Evolutionary conservation across 2,888 invertebrate genomes (phyloP).

Genomic region (Xestia rhomboidea): DNA sequence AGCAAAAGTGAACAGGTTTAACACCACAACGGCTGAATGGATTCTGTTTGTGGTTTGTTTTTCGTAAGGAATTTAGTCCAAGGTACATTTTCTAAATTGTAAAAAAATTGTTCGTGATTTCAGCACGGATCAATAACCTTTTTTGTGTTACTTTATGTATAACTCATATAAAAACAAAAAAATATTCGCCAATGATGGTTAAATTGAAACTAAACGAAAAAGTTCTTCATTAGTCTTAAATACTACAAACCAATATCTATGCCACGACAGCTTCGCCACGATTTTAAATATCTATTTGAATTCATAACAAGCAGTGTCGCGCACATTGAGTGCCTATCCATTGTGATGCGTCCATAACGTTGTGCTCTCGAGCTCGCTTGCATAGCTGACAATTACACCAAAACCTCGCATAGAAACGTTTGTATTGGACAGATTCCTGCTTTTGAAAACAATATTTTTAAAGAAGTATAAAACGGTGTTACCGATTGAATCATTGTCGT

Average conservation of each 20-base stretch:
- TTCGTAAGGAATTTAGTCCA: background rate
- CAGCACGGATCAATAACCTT: background rate
- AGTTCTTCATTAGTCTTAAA: background rate
- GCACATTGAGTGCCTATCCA: background rate
- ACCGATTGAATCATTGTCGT: background rate
- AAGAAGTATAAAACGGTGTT: background rate
- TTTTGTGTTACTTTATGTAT: no score
- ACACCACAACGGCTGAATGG: conserved; percentile 12
- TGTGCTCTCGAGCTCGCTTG: conserved; percentile 14
- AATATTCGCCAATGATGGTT: no score
- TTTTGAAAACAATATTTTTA: background rate
- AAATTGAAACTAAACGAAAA: background rate
- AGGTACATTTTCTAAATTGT: background rate
- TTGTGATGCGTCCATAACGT: conserved; percentile 33
- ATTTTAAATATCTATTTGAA: background rate
- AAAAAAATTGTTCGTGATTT: background rate
- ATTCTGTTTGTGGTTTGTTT: conserved; percentile 37
- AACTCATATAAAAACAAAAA: no score
- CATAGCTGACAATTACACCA: conserved; percentile 19
- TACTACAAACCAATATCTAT: no score
- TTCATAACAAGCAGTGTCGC: background rate
- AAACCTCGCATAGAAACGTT: background rate
- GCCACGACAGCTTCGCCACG: background rate
- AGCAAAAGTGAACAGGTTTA: conserved; percentile 32
- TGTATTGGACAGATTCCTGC: background rate